Percentiles rank a stretch among this genome's conserved stretches.
Evolutionary conservation across 2,113 vertebrate genomes (phyloP).

Genomic region (Lampris incognitus): DNA sequence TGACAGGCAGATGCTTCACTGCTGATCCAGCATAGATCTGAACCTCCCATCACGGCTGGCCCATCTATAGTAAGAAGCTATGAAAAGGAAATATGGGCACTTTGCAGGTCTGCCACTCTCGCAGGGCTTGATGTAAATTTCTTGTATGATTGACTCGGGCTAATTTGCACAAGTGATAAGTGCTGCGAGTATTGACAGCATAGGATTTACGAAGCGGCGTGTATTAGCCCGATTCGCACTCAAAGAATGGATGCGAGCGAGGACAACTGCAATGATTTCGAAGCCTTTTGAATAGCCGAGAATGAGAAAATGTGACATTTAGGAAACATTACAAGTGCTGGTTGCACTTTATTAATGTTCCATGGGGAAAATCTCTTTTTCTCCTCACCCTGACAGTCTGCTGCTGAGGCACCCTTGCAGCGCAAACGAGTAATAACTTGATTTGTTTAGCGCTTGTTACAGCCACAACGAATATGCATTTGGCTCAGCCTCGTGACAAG

Average conservation of each 20-base stretch:
- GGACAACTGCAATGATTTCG: background rate
- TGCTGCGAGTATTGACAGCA: constrained; percentile 35
- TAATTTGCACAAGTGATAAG: constrained; percentile 20
- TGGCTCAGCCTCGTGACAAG: too few relatives aligned
- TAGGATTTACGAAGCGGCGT: constrained; percentile 30
- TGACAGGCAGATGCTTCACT: constrained; percentile 51
- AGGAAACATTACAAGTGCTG: too few relatives aligned
- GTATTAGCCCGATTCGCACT: background rate
- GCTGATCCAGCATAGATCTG: constrained; percentile 30
- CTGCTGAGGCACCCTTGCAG: too few relatives aligned
- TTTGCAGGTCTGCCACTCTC: background rate
- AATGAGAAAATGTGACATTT: background rate
- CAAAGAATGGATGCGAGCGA: background rate
- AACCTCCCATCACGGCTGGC: constrained; percentile 45
- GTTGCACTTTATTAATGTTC: too few relatives aligned
- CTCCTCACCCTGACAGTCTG: too few relatives aligned
- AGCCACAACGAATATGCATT: too few relatives aligned
- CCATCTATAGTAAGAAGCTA: constrained; percentile 35
- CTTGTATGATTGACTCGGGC: constrained; percentile 33
- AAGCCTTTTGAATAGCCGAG: background rate
- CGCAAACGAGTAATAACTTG: too few relatives aligned
- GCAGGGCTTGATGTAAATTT: constrained; percentile 26
- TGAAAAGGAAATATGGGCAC: constrained; percentile 45
- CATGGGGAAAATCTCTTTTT: too few relatives aligned
- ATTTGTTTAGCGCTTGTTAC: too few relatives aligned